phyloP scores from a whole-genome alignment of 2,113 vertebrate species.

The cattle (Bos taurus) region ARS-UCD2.0 NC_037333.1:97783001-97783500 shows the following conservation, averaged over 20 bases:
- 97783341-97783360: not conserved
- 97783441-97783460: not conserved
- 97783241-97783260: not conserved
- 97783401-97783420: not conserved
- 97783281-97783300: not conserved
- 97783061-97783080: not conserved
- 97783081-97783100: not conserved
- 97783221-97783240: not conserved
- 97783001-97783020: not conserved
- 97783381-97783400: not conserved
- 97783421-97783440: not conserved
- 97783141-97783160: not conserved
- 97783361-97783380: not conserved
- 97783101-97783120: not conserved
- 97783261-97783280: not conserved
- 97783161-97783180: not conserved
- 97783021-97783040: not conserved
- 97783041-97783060: not conserved
- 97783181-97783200: not conserved
- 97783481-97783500: not conserved
- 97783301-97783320: not conserved
- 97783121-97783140: not conserved
- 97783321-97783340: not conserved
- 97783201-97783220: not conserved
- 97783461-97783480: not conserved